Evolutionary conservation across 2,113 vertebrate species (phyloP).

Genomic region (Vidua chalybeata): DNA sequence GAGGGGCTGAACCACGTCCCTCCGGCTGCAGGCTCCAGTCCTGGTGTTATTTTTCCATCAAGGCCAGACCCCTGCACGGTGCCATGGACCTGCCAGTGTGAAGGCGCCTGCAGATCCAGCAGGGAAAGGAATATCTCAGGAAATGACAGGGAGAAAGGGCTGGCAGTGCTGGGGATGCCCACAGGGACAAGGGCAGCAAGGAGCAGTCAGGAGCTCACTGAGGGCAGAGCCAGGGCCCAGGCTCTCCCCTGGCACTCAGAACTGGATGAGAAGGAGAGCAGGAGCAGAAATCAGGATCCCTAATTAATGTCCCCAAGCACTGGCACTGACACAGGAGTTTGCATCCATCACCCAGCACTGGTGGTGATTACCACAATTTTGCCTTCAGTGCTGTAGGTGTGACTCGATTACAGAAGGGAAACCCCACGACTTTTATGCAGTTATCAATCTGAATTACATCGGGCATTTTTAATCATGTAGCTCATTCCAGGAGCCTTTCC

Average conservation of each 20-base stretch:
- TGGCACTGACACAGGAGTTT: neutral
- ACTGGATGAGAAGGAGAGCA: fast-evolving
- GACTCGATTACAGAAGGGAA: neutral
- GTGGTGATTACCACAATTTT: neutral
- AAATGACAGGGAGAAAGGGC: neutral
- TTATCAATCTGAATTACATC: slow-evolving; percentile 45
- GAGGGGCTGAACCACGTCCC: neutral
- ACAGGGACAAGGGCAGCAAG: neutral
- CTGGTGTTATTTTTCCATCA: neutral
- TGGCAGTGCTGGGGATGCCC: neutral
- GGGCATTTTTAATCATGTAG: neutral
- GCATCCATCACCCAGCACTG: neutral
- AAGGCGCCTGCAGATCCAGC: neutral
- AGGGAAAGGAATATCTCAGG: neutral
- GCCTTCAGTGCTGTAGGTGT: neutral
- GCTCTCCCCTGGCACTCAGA: fast-evolving
- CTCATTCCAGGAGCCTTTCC: neutral
- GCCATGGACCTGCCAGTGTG: fast-evolving
- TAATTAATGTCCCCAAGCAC: neutral
- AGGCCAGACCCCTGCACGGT: fast-evolving
- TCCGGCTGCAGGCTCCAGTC: neutral
- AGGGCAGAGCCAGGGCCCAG: fast-evolving
- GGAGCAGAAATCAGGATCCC: neutral
- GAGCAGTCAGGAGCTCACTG: fast-evolving
- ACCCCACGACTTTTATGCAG: neutral